Conservation (phyloP, 2,888 invertebrate species). For the Sussaba pulchella region DNA sequence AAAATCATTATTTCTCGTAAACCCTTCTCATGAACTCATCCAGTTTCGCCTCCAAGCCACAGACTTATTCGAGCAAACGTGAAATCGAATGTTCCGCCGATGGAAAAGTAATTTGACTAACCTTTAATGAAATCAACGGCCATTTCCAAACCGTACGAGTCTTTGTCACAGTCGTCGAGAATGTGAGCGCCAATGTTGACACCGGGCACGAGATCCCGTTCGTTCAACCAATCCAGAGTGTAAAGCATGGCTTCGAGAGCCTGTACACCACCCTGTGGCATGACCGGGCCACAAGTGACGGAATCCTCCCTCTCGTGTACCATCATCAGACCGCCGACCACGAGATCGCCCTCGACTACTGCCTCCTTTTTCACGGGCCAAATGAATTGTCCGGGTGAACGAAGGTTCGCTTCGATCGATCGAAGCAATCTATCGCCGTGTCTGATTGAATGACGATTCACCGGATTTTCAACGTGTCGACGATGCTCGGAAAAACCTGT, state of each 20-base stretch:
- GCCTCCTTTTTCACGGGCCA: slow-evolving; percentile 96
- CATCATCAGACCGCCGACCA: slow-evolving; percentile 97
- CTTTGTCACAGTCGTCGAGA: slow-evolving; percentile 97
- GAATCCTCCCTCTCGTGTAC: slow-evolving; percentile 96
- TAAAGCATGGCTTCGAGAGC: slow-evolving; percentile 97
- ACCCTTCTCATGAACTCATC: no score
- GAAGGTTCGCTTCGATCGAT: slow-evolving; percentile 71
- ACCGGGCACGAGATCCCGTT: slow-evolving; percentile 89
- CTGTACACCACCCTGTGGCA: slow-evolving; percentile 96
- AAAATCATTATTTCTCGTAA: no score
- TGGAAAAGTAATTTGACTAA: slow-evolving; percentile 85
- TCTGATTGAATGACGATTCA: slow-evolving; percentile 78
- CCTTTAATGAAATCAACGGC: slow-evolving; percentile 98
- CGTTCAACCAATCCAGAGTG: slow-evolving; percentile 93
- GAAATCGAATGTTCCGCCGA: no score
- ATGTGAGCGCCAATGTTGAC: slow-evolving; percentile 94
- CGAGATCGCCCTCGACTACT: slow-evolving; percentile 94
- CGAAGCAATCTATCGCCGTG: slow-evolving; percentile 77
- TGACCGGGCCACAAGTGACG: slow-evolving; percentile 95
- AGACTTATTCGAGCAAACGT: no score
- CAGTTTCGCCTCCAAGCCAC: no score
- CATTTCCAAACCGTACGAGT: slow-evolving; percentile 97
- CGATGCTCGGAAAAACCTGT: slow-evolving; percentile 37
- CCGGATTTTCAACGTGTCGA: slow-evolving; percentile 74
- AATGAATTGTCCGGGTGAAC: slow-evolving; percentile 74